Conservation (phyloP, 2,888 invertebrate species). For the Acanthopleura granulata region DNA sequence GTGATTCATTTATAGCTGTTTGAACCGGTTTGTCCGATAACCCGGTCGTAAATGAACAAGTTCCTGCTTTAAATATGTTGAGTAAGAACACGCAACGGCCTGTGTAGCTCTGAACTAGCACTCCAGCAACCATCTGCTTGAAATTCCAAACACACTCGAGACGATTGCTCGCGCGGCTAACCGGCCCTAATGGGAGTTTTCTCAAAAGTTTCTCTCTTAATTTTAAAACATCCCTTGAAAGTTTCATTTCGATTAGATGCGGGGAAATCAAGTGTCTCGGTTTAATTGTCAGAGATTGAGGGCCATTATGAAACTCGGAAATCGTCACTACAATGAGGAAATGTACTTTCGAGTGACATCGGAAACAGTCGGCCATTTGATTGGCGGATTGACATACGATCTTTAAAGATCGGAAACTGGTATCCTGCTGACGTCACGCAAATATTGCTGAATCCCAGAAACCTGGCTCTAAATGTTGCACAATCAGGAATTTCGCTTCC, state of each 20-base stretch:
- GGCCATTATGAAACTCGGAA: conserved; percentile 13
- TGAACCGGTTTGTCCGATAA: too few relatives aligned
- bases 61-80: too few relatives aligned
- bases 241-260: not conserved
- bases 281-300: conserved; percentile 1
- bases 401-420: conserved; percentile 7
- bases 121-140: too few relatives aligned
- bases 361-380: conserved; percentile 11
- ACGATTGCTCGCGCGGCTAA: too few relatives aligned
- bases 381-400: conserved; percentile 20
- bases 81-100: too few relatives aligned
- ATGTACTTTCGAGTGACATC: conserved; percentile 15
- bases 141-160: too few relatives aligned
- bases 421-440: conserved; percentile 12
- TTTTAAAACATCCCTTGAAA: not conserved
- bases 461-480: not conserved
- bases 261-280: conserved; percentile 16
- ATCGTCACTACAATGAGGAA: conserved; percentile 4
- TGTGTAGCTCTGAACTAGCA: too few relatives aligned
- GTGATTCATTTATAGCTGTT: too few relatives aligned
- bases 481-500: not conserved
- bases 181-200: too few relatives aligned
- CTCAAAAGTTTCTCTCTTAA: too few relatives aligned
- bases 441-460: not conserved
- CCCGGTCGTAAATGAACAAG: too few relatives aligned